A percentile compares a stretch with the other conserved stretches of the same genome.
Conservation (phyloP, 2,797 vertebrate species). For the Melanitta fusca region DNA sequence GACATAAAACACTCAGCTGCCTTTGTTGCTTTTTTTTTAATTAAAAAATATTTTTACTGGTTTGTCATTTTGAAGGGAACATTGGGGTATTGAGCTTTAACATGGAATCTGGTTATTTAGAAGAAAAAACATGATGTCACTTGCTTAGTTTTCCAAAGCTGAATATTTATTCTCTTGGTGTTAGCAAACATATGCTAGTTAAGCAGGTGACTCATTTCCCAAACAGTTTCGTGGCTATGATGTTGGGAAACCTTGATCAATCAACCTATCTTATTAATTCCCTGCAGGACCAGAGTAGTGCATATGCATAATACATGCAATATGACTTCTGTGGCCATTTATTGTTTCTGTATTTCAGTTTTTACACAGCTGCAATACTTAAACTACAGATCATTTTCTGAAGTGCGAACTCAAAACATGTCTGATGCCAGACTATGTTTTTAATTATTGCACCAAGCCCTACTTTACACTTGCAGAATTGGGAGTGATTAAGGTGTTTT, state of each 20-base stretch:
- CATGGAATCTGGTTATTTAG: constrained; percentile 1
- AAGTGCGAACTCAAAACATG: background rate
- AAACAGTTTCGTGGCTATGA: background rate
- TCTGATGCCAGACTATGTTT: background rate
- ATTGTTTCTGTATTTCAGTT: background rate
- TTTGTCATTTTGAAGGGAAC: background rate
- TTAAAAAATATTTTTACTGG: background rate
- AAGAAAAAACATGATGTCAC: background rate
- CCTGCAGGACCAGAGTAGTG: background rate
- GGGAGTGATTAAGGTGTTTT: background rate
- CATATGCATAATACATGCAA: background rate
- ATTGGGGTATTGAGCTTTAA: background rate
- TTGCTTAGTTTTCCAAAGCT: background rate
- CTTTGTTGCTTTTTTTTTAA: background rate
- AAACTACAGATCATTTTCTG: background rate
- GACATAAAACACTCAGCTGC: background rate
- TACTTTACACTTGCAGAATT: background rate
- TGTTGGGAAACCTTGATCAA: background rate
- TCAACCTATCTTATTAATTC: background rate
- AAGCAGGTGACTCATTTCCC: background rate
- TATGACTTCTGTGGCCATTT: background rate
- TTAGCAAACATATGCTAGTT: background rate
- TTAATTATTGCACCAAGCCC: background rate
- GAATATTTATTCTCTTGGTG: background rate
- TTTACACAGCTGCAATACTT: background rate